Evolutionary conservation across 2,888 invertebrate genomes (phyloP).

Genomic region (Pseudococcus jackbeardsleyi): DNA sequence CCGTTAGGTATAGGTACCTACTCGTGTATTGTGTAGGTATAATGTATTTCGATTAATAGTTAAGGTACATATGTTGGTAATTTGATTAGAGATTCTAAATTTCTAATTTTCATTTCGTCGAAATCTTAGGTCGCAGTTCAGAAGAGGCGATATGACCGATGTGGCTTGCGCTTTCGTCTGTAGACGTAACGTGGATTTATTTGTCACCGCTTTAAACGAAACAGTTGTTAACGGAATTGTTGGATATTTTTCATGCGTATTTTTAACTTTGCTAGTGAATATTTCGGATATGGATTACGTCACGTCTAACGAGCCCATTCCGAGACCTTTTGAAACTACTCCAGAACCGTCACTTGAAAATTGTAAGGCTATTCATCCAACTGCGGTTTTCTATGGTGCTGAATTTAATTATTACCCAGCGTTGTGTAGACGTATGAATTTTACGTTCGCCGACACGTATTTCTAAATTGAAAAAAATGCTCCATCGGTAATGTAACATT

Average conservation of each 20-base stretch:
- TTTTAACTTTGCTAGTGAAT: neutral
- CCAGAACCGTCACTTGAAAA: neutral
- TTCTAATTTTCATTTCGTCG: neutral
- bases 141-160: slow-evolving; percentile 20
- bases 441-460: neutral
- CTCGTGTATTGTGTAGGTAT: too few species aligned
- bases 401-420: neutral
- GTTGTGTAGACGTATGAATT: neutral
- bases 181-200: neutral
- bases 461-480: neutral
- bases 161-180: neutral
- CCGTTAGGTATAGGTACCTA: too few species aligned
- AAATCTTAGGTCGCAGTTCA: neutral
- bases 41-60: too few species aligned
- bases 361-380: neutral
- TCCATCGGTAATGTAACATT: neutral
- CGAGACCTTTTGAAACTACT: neutral
- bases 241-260: slow-evolving; percentile 21
- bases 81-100: neutral
- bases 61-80: neutral
- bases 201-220: neutral
- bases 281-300: neutral
- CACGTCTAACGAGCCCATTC: neutral
- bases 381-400: neutral
- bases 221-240: neutral